Percentiles rank a stretch among this genome's conserved stretches.
These are phyloP conservation scores for Calliscelio sp. DNA, from an alignment of 2,888 invertebrate genomes.

Conservation along the genomic window DNA sequence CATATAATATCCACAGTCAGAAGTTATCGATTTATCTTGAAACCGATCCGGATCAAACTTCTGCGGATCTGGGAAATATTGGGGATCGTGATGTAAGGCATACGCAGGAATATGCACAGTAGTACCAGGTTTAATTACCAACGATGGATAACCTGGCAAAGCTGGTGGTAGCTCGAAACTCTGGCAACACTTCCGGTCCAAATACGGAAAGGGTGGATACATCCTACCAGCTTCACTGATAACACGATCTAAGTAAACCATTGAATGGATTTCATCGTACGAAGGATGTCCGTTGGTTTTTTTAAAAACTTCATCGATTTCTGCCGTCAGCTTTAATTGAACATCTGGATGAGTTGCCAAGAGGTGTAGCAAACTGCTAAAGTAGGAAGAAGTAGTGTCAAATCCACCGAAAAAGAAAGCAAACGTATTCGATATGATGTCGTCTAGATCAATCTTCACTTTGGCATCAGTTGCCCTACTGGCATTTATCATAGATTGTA, in stretches of 20 bases:
- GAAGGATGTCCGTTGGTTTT: conserved; percentile 80
- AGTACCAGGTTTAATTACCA: conserved; percentile 79
- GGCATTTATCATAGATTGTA: no score
- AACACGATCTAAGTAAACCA: conserved; percentile 87
- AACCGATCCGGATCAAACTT: conserved; percentile 64
- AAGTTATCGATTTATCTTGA: conserved; percentile 37
- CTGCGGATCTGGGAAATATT: conserved; percentile 41
- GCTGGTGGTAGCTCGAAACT: conserved; percentile 80
- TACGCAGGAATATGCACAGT: conserved; percentile 33
- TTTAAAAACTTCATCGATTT: conserved; percentile 78
- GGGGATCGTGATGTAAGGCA: conserved; percentile 46
- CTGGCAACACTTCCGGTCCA: conserved; percentile 80
- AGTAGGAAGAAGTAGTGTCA: conserved; percentile 77
- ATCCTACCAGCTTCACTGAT: conserved; percentile 64
- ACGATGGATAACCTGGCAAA: conserved; percentile 78
- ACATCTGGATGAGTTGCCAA: conserved; percentile 83
- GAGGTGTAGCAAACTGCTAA: no score
- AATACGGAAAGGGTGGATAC: conserved; percentile 77
- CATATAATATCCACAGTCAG: conserved; percentile 76
- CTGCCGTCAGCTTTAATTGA: conserved; percentile 84
- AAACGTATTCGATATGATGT: conserved; percentile 84
- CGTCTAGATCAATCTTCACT: no score
- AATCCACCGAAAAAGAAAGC: conserved; percentile 81
- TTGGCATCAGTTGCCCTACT: no score
- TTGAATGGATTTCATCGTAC: conserved; percentile 85